Conservation (phyloP, 2,113 vertebrate genomes). For the Calyptommatus sinebrachiatus region DNA sequence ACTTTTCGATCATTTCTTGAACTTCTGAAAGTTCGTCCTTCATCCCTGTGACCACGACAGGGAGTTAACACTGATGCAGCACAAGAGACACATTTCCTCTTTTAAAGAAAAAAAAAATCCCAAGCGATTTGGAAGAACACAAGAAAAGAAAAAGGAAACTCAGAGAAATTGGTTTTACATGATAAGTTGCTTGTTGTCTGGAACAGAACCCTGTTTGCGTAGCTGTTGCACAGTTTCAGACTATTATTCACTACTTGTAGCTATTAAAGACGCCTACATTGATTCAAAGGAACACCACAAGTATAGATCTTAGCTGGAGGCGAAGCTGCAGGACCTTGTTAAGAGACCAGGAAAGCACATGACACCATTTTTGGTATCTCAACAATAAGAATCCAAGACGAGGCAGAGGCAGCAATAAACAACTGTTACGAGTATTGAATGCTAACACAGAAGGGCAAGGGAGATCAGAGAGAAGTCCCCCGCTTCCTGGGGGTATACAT, state of each 20-base stretch:
- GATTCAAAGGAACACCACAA: constrained; percentile 79
- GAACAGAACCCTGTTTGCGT: constrained; percentile 72
- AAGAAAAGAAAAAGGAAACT: constrained; percentile 54
- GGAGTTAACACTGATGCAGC: constrained; percentile 92
- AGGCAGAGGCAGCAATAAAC: constrained; percentile 36
- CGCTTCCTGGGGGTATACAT: not conserved
- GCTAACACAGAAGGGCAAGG: constrained; percentile 58
- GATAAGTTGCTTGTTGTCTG: constrained; percentile 73
- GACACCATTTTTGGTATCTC: constrained; percentile 70
- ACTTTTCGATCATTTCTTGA: constrained; percentile 87
- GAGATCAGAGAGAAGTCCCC: constrained; percentile 16
- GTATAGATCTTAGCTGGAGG: constrained; percentile 73
- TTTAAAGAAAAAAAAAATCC: constrained; percentile 39
- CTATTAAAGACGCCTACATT: constrained; percentile 77
- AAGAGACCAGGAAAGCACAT: constrained; percentile 77
- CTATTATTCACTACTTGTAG: constrained; percentile 76
- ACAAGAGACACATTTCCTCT: constrained; percentile 66
- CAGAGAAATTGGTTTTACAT: constrained; percentile 67
- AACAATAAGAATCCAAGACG: constrained; percentile 69
- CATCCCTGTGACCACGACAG: constrained; percentile 80
- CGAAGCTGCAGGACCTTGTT: constrained; percentile 76
- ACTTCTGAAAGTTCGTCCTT: constrained; percentile 85
- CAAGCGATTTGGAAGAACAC: constrained; percentile 75
- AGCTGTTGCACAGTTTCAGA: constrained; percentile 63
- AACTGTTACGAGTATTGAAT: constrained; percentile 71